Conservation (phyloP, 2,797 vertebrate genomes). For the Esox lucius region DNA sequence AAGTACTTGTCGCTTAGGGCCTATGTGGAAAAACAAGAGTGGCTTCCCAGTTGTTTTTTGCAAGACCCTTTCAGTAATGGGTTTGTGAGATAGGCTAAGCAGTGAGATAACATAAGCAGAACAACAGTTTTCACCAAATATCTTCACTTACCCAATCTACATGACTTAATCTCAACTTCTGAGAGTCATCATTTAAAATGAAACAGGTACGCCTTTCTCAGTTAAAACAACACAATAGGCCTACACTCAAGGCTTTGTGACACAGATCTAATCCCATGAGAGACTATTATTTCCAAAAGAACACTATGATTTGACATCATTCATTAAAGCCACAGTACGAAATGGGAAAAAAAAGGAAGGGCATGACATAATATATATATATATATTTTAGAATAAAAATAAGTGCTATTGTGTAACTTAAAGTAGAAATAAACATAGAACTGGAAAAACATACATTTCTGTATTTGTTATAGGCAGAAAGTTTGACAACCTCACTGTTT, state of each 20-base stretch:
- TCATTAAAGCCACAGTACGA: background rate
- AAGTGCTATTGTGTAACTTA: background rate
- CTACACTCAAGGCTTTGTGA: background rate
- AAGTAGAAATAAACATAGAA: background rate
- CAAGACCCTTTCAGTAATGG: constrained; percentile 24
- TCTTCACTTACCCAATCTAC: background rate
- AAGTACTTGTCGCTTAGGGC: constrained; percentile 1
- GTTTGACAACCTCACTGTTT: no score
- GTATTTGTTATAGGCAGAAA: background rate
- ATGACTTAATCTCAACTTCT: background rate
- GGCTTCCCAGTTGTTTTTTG: constrained; percentile 15
- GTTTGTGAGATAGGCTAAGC: constrained; percentile 25
- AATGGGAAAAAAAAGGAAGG: background rate
- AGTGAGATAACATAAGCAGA: constrained; percentile 6
- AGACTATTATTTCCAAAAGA: background rate
- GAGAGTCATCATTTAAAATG: constrained; percentile 22
- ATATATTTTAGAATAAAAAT: background rate
- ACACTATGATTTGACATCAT: background rate
- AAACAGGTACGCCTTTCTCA: background rate
- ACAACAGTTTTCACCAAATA: background rate
- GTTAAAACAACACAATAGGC: background rate
- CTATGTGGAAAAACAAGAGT: constrained; percentile 4
- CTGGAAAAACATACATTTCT: constrained; percentile 27
- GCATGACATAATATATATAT: no score
- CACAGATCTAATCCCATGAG: background rate